Evolutionary conservation across 2,113 vertebrate species (phyloP).

Genomic region (Holacanthus passer): DNA sequence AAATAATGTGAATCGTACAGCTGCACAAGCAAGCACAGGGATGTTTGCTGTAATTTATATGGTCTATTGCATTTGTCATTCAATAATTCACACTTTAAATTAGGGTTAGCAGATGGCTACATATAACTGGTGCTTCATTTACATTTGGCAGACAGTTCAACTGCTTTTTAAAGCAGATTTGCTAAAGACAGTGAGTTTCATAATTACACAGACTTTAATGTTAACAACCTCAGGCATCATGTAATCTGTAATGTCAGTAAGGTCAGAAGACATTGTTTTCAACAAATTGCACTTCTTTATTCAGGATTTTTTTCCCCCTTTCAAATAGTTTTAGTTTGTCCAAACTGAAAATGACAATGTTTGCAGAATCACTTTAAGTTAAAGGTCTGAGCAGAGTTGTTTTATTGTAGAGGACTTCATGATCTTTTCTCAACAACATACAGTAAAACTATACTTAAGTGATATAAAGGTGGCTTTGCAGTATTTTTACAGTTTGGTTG

Average conservation of each 20-base stretch:
- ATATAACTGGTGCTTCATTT: too few species aligned
- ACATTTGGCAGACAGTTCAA: too few species aligned
- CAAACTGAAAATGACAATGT: too few species aligned
- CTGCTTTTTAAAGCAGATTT: background rate
- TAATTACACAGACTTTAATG: background rate
- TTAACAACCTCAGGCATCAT: background rate
- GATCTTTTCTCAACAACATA: background rate
- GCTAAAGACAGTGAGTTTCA: background rate
- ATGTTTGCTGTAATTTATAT: background rate
- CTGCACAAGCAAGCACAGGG: background rate
- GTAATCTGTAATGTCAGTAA: background rate
- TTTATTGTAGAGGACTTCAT: background rate
- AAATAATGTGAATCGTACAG: background rate
- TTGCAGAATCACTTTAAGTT: too few species aligned
- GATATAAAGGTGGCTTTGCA: too few species aligned
- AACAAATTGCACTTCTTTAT: background rate
- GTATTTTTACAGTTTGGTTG: too few species aligned
- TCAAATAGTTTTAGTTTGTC: background rate
- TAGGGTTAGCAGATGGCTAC: background rate
- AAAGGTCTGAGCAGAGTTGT: background rate
- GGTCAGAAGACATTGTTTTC: background rate
- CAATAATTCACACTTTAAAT: background rate
- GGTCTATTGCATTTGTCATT: background rate
- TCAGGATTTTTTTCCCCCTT: background rate
- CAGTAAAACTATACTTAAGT: background rate